Base-by-base conservation (phyloP, 1,140 invertebrate species). In the Ctenoplectra terminalis region DNA sequence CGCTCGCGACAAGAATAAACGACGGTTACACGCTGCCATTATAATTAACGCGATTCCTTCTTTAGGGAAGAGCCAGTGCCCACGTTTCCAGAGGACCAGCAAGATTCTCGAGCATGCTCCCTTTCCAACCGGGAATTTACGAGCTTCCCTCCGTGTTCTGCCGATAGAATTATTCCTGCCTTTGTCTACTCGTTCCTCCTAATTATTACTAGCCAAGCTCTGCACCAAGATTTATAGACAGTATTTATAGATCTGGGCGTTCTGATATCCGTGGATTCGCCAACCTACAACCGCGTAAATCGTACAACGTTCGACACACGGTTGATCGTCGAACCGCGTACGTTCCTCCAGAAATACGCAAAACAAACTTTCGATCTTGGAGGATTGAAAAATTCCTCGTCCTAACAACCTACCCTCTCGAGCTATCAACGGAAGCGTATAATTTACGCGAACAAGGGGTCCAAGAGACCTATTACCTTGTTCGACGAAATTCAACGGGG, bases 21-120 rank as follows among this genome's bases (percentile, higher is more conserved):
- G 89, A 82, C 76, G 78, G 87, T 84, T 82, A 81, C 80, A 76
- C 81, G 81, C 70, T 61, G 76, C 85, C 87, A 91, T 92, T 92
- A 92, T 91, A 92, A 92, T 92, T 92, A 92, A 91, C 87, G 86
- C 86, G 88, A 66, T 74, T 69, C 76, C 86, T 74, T 81, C 78
- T 87, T 72, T 81, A 34, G 46, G 75, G 80, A 67, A 87, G 84
- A 60, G 60, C 56, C 31, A 20, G 7, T 2, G 8, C 23, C 15
- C 37, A 48, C 34, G n/a, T 20, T 63, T 77, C 74, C 63, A 67
- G 63, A 34, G 29, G 40, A 15, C 9, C 23, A 26, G 52, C 43
- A n/a, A 71, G 48, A 48, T 69, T 34, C 67, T 31, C 7, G 54
- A 31, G 11, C 56, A 63, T 29, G 56, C n/a, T 48, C 63, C 64